Evolutionary conservation across 1,140 invertebrate species (phyloP), one percentile per base, ranked within the genome.

Genomic region (Lordiphosa mommai): DNA sequence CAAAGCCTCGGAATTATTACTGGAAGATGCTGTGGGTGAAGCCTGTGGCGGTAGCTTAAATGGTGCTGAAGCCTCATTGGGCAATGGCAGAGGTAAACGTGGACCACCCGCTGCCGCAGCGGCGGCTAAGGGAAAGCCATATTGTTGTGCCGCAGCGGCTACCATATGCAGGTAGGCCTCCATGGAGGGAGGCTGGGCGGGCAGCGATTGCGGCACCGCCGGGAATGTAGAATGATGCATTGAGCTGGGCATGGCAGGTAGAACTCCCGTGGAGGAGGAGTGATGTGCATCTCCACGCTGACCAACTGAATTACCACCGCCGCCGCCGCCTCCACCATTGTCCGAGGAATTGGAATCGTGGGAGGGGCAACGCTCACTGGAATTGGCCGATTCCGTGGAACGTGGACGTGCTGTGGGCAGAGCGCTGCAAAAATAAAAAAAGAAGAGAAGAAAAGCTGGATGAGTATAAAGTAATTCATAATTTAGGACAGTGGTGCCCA

Each of bases 161-260:
- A 92, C 92, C 34, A 92, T 92, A 43, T 92, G 92, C 17, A 95
- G 91, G 86, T 95, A 95, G 1, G 94, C 94, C 40, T 94, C 94
- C 90, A 95, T 94, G 1, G 94, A 94, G 16, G 94, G 93, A 3
- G 94, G 93, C 84, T 94, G 93, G 12, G 93, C 91, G 46, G 93
- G 93, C 69, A 94, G 84, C 2, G 94, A 71, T 33, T 85, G 79
- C 61, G 86, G 86, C 66, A 84, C 71, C 30, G 76, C 73, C 51
- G 86, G 80, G 68, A 86, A 86, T 77, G 86, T 70, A 14, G 76
- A 89, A 1, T 90, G 89, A 1, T 90, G 89, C 17, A 91, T 89
- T 43, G 89, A 88, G 6, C 82, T 90, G 67, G 87, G 88, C 86
- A 90, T 53, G 56, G 90, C 73, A 68, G 86, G 89, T 82, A 59